Evolutionary conservation across 2,797 vertebrate genomes (phyloP).

Genomic region (Xenentodon cancila): DNA sequence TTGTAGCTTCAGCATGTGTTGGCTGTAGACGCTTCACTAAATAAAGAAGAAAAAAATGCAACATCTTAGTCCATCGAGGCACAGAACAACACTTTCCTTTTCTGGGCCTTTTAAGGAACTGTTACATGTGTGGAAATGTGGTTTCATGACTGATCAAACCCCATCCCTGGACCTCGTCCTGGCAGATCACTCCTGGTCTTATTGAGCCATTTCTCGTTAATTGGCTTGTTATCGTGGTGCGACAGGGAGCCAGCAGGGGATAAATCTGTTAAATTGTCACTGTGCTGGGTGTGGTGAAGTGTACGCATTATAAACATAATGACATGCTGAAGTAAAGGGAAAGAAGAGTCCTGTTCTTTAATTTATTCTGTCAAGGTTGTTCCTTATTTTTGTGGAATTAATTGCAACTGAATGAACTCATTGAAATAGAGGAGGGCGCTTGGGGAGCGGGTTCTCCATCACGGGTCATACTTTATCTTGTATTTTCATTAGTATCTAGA

Average conservation of each 20-base stretch:
- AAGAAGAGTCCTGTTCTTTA: neutral
- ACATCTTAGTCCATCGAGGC: too few species aligned
- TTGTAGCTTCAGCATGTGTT: neutral
- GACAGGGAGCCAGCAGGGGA: constrained; percentile 15
- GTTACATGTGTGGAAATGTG: too few species aligned
- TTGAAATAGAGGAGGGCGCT: too few species aligned
- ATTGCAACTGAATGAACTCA: too few species aligned
- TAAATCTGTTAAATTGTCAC: constrained; percentile 20
- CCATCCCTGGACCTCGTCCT: neutral
- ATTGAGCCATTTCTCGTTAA: constrained; percentile 32
- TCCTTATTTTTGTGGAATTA: neutral
- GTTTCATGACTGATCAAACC: neutral
- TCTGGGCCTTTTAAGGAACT: too few species aligned
- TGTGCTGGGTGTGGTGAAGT: constrained; percentile 12
- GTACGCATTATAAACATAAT: constrained; percentile 6
- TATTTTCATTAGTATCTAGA: too few species aligned
- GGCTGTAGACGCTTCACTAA: constrained; percentile 5
- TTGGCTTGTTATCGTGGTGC: constrained; percentile 38
- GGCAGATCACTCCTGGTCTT: constrained; percentile 8
- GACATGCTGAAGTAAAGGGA: neutral
- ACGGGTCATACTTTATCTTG: too few species aligned
- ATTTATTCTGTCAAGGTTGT: too few species aligned
- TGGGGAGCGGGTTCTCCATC: too few species aligned
- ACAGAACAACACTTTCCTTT: too few species aligned
- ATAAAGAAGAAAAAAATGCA: too few species aligned